Evolutionary conservation across 2,113 vertebrate species (phyloP), one percentile per base, ranked within the genome.

Genomic region (Lampris incognitus): DNA sequence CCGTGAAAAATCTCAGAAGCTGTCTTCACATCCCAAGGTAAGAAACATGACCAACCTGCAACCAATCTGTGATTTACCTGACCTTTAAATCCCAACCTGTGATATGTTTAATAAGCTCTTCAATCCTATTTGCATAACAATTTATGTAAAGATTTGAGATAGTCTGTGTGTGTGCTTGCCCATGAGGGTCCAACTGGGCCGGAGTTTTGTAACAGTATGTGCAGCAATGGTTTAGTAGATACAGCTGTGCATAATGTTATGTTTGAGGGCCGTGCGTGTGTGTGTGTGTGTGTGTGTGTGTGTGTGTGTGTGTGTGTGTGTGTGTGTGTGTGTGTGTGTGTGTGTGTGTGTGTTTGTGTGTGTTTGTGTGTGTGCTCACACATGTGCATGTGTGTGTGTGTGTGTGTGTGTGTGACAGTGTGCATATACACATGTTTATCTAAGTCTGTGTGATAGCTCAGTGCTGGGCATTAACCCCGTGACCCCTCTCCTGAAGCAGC

Each of bases 401-500:
- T 4, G n/a, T 46, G 44, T 56, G n/a, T 61, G 54, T 57, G 49
- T 76, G 60, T 6, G n/a, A 24, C 24, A 24, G 24, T 24, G 24
- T 24, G 24, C 40, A 41, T n/a, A 5, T 56, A 39, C 46, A 44
- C 49, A 4, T 77, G 37, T 9, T 39, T 9, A 52, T 3, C 13
- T 13, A 7, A 1, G 9, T 52, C 50, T 10, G 7, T 11, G 13
- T 10, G 11, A n/a, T 6, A 56, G n/a, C 24, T 66, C 7, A 8
- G 36, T 2, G 1, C 5, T 1, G 40, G 62, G 9, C 24, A 0
- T 69, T 91, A 82, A 91, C 52, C 76, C 8, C 41, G 2, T 0
- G 48, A 81, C 74, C 70, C 85, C 56, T 88, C 51, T 84, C 72
- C 44, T 92, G 90, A 94, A 95, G 90, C 95, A 99, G 96, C 0